phyloP scores from a whole-genome alignment of 2,888 invertebrate species.

The Hololepta plana region DNA sequence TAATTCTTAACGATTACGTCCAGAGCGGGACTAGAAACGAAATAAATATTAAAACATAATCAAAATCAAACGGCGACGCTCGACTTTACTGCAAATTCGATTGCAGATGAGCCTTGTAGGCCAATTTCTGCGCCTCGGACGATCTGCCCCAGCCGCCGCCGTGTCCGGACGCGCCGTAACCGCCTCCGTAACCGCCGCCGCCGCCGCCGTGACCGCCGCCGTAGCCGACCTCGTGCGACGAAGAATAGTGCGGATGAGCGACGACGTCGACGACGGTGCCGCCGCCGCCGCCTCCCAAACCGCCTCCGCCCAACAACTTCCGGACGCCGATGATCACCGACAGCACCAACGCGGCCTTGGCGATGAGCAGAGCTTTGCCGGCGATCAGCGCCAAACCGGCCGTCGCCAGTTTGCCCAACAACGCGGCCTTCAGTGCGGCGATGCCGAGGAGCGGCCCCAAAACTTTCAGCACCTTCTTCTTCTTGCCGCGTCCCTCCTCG shows the following conservation, averaged over 20 bases:
- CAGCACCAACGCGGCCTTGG: constrained; percentile 67
- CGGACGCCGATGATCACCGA: constrained; percentile 72
- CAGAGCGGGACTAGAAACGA: too few relatives aligned
- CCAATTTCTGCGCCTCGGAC: constrained; percentile 55
- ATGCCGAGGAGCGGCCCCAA: constrained; percentile 59
- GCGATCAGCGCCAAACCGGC: constrained; percentile 72
- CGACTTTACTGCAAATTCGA: too few relatives aligned
- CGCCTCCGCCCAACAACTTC: constrained; percentile 49
- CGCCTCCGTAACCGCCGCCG: constrained; percentile 32
- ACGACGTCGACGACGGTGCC: constrained; percentile 80
- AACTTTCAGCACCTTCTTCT: constrained; percentile 67
- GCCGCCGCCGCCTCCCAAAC: too few relatives aligned
- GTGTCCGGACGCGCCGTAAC: constrained; percentile 40
- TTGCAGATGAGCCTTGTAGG: constrained; percentile 51
- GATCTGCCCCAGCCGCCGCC: constrained; percentile 60
- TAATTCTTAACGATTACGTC: too few relatives aligned
- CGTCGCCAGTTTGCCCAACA: constrained; percentile 57
- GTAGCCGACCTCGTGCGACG: constrained; percentile 47
- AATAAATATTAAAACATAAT: too few relatives aligned
- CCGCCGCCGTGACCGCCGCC: constrained; percentile 35
- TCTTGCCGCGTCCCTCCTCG: constrained; percentile 56
- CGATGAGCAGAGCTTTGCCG: constrained; percentile 68
- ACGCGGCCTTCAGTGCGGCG: constrained; percentile 60
- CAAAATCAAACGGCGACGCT: too few relatives aligned
- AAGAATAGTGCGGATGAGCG: constrained; percentile 61